Evolutionary conservation across 2,888 invertebrate species (phyloP).

Genomic region (Lutraria lutraria): DNA sequence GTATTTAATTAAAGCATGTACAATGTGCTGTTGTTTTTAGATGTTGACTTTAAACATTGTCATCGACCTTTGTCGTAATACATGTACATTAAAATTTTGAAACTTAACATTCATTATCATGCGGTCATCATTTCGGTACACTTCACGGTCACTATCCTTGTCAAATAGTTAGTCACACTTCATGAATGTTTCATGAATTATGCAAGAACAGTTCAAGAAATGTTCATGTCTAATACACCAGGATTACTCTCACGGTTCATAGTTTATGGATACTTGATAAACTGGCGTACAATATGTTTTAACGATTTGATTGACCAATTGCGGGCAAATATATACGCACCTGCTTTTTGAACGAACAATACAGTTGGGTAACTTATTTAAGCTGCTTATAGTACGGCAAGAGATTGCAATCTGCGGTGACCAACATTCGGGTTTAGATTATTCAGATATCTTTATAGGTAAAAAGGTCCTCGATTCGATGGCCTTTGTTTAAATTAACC

Average conservation of each 20-base stretch:
- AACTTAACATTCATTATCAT: no score
- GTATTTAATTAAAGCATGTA: no score
- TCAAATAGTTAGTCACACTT: no score
- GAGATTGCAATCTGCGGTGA: conserved; percentile 21
- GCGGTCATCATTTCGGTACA: not conserved
- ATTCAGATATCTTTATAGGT: not conserved
- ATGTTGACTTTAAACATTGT: no score
- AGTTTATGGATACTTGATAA: not conserved
- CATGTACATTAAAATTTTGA: no score
- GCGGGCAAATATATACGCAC: conserved; percentile 14
- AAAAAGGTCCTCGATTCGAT: conserved; percentile 13
- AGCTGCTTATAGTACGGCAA: not conserved
- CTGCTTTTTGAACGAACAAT: not conserved
- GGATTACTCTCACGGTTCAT: not conserved
- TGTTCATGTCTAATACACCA: no score
- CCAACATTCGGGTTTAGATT: conserved; percentile 14
- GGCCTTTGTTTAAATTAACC: conserved; percentile 25
- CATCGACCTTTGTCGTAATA: no score
- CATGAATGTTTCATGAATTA: no score
- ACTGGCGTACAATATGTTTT: not conserved
- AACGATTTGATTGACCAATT: not conserved
- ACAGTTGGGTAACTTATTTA: conserved; percentile 12
- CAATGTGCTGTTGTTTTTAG: no score
- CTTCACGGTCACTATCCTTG: not conserved
- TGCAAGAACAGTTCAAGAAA: no score